A percentile compares a stretch with the other conserved stretches of the same genome.
These are phyloP conservation scores for Apamea sordens DNA, from an alignment of 2,888 invertebrate species.

Conservation along the genomic window DNA sequence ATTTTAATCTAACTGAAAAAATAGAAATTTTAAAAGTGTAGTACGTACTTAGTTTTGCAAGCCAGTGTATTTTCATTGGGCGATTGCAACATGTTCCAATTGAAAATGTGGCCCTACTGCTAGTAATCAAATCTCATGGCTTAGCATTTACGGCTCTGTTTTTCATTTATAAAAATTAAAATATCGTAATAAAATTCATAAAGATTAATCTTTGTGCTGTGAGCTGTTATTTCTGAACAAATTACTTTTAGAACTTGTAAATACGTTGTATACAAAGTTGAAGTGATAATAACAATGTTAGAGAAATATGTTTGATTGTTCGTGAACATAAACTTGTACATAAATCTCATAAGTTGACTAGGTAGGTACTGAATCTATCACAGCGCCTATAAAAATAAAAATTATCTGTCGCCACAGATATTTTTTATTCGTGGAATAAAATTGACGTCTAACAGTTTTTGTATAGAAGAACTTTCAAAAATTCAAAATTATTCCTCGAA, in stretches of 20 bases:
- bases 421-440: too few species aligned
- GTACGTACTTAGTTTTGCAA: too few species aligned
- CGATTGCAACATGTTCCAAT: too few species aligned
- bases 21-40: too few species aligned
- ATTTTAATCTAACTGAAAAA: too few species aligned
- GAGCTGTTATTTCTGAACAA: not conserved
- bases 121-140: too few species aligned
- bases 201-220: too few species aligned
- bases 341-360: not conserved
- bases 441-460: too few species aligned
- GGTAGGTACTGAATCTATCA: not conserved
- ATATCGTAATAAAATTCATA: not conserved
- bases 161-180: not conserved
- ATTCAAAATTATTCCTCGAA: too few species aligned
- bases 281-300: conserved; percentile 1
- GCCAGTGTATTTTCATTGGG: not conserved
- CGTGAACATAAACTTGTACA: conserved; percentile 7
- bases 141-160: not conserved
- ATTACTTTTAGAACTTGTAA: not conserved
- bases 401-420: too few species aligned
- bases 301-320: not conserved
- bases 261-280: not conserved
- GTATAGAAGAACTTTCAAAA: too few species aligned
- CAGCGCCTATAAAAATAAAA: not conserved
- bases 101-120: not conserved